phyloP scores from a whole-genome alignment of 2,113 vertebrate genomes.

The Lepisosteus oculatus region DNA sequence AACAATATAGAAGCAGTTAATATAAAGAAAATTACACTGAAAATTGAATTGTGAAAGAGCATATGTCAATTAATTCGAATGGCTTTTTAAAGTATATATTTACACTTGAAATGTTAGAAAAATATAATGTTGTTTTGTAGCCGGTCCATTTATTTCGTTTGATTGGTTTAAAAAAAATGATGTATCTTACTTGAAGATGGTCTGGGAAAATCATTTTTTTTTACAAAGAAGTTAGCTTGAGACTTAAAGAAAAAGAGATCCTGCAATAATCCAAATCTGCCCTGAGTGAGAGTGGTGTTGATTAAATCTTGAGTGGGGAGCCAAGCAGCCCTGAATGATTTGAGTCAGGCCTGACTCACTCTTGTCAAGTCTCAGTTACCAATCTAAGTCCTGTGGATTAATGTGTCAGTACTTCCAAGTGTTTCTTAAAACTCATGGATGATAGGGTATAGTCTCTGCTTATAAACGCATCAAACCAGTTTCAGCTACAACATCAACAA shows the following conservation, averaged over 20 bases:
- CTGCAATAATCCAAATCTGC: neutral
- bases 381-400: conserved; percentile 8
- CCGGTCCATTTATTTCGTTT: too few relatives aligned
- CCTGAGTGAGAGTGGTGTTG: neutral
- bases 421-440: conserved; percentile 9
- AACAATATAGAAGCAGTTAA: too few relatives aligned
- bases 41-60: too few relatives aligned
- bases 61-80: too few relatives aligned
- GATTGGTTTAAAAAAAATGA: too few relatives aligned
- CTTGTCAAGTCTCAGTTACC: conserved; percentile 6
- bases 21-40: too few relatives aligned
- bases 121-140: too few relatives aligned
- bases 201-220: neutral
- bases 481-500: too few relatives aligned
- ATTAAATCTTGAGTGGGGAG: neutral
- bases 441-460: neutral
- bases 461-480: neutral
- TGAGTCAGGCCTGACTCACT: conserved; percentile 4
- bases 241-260: neutral
- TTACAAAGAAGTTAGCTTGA: neutral
- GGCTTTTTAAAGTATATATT: too few relatives aligned
- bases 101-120: too few relatives aligned
- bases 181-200: too few relatives aligned
- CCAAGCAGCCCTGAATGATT: neutral
- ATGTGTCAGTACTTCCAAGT: conserved; percentile 11